phyloP scores from a whole-genome alignment of 2,113 vertebrate genomes.

The Penelope pileata region DNA sequence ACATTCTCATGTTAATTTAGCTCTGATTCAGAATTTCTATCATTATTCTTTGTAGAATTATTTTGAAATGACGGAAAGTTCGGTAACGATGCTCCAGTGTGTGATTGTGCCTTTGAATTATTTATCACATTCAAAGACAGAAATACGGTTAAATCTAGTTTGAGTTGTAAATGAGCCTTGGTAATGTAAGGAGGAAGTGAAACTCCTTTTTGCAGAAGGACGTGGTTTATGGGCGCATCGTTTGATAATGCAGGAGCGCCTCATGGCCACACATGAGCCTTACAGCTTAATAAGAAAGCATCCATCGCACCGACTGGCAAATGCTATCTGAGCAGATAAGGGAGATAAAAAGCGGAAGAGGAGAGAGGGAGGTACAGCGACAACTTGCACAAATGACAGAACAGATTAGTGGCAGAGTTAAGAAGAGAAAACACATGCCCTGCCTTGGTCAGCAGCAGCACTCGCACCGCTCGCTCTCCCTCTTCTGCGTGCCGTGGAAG shows the following conservation, averaged over 20 bases:
- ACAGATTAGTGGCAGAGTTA: neutral
- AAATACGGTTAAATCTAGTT: constrained; percentile 46
- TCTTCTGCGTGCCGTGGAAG: neutral
- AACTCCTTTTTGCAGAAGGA: neutral
- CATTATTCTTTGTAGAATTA: constrained; percentile 65
- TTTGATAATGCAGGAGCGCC: neutral
- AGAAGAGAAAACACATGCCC: neutral
- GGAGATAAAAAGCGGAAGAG: neutral
- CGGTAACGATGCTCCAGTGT: constrained; percentile 36
- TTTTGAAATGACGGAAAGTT: constrained; percentile 56
- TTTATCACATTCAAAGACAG: constrained; percentile 58
- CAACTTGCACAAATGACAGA: neutral
- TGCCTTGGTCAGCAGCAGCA: neutral
- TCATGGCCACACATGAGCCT: neutral
- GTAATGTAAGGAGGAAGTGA: neutral
- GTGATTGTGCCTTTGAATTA: constrained; percentile 69
- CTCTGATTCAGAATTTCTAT: constrained; percentile 59
- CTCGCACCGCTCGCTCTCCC: neutral
- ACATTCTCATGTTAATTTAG: constrained; percentile 70
- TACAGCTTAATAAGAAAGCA: neutral
- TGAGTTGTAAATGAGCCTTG: constrained; percentile 52
- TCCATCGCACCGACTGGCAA: neutral
- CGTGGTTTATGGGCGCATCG: neutral
- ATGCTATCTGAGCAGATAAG: neutral
- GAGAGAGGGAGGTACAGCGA: neutral